phyloP scores from a whole-genome alignment of 1,140 invertebrate species.

The Drosophila kohkoa region DNA sequence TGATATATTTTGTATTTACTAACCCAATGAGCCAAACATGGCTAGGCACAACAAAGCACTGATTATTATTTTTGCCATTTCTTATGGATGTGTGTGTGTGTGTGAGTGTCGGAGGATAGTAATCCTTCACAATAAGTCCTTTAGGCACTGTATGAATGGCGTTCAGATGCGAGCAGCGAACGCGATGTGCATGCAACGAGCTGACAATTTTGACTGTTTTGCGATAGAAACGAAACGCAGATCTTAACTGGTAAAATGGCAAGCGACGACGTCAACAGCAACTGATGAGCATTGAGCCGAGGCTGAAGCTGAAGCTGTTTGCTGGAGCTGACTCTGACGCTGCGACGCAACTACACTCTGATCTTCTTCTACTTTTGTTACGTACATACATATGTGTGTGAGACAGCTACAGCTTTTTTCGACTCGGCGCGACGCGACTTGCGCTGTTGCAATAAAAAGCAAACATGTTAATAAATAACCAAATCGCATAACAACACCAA shows the following conservation, averaged over 20 bases:
- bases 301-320: background rate
- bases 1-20: slow-evolving; percentile 55
- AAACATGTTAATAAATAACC: slow-evolving; percentile 77
- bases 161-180: slow-evolving; percentile 49
- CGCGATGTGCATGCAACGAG: slow-evolving; percentile 75
- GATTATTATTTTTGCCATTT: slow-evolving; percentile 76
- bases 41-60: slow-evolving; percentile 78
- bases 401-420: slow-evolving; percentile 57
- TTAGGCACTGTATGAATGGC: slow-evolving; percentile 33
- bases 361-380: slow-evolving; percentile 65
- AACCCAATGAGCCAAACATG: slow-evolving; percentile 82
- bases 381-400: slow-evolving; percentile 21
- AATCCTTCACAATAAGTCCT: slow-evolving; percentile 45
- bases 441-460: slow-evolving; percentile 64
- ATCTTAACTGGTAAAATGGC: slow-evolving; percentile 73
- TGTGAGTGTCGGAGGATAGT: slow-evolving; percentile 20
- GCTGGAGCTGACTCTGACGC: slow-evolving; percentile 5
- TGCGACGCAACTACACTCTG: slow-evolving; percentile 27
- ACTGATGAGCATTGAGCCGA: slow-evolving; percentile 19
- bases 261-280: slow-evolving; percentile 21
- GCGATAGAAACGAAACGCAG: slow-evolving; percentile 72
- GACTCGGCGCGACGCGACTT: slow-evolving; percentile 16
- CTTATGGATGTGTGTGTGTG: slow-evolving; percentile 21
- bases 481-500: slow-evolving; percentile 52
- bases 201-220: slow-evolving; percentile 80